phyloP scores from a whole-genome alignment of 2,113 vertebrate species.

The Strix uralensis region DNA sequence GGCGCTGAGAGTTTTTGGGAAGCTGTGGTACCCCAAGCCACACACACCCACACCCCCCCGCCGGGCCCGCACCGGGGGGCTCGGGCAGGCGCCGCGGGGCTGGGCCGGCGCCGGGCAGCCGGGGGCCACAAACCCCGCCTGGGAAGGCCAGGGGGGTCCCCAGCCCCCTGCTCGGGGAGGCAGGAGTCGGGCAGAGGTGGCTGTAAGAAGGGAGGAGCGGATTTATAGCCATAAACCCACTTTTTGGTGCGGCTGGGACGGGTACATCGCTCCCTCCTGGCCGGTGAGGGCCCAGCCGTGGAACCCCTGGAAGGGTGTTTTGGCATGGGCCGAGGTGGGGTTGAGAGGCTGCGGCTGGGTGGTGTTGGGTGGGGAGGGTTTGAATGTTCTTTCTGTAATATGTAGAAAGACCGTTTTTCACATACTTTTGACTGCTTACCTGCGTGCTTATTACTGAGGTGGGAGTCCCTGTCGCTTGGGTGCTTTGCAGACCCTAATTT shows the following conservation, averaged over 20 bases:
- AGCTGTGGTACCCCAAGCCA: background rate
- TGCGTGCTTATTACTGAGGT: background rate
- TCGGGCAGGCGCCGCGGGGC: background rate
- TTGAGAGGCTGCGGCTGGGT: background rate
- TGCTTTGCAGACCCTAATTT: background rate
- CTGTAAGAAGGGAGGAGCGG: background rate
- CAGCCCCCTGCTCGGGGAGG: background rate
- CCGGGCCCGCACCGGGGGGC: background rate
- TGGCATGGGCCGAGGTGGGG: background rate
- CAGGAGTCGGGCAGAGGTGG: background rate
- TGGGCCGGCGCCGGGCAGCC: accelerated
- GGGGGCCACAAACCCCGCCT: accelerated
- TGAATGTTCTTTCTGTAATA: background rate
- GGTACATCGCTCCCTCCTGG: background rate
- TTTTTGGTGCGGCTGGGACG: background rate
- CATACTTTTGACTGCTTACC: background rate
- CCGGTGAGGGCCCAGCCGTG: background rate
- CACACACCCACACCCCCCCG: too few relatives aligned
- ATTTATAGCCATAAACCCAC: accelerated
- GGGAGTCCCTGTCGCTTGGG: background rate
- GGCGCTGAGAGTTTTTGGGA: background rate
- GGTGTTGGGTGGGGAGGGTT: background rate
- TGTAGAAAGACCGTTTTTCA: background rate
- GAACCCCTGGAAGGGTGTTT: background rate
- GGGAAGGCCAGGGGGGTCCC: too few relatives aligned